Evolutionary conservation across 2,113 vertebrate species (phyloP).

Genomic region (Daboia siamensis): DNA sequence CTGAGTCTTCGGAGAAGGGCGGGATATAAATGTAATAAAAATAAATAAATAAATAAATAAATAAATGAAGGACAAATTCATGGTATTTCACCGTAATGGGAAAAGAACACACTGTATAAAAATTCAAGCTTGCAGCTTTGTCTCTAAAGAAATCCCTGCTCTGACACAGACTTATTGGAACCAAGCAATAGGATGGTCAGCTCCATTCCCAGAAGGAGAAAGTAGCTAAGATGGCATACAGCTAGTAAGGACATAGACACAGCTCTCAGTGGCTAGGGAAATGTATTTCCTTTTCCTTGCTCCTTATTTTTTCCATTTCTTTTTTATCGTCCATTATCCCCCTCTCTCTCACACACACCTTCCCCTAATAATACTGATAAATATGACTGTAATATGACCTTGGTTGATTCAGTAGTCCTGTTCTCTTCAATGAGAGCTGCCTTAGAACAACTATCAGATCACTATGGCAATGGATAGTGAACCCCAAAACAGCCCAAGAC

Average conservation of each 20-base stretch:
- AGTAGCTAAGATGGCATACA: background rate
- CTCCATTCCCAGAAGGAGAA: background rate
- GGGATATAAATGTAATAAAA: too few relatives aligned
- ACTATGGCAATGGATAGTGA: background rate
- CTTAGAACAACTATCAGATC: background rate
- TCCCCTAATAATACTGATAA: background rate
- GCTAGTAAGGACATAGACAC: background rate
- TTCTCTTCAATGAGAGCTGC: background rate
- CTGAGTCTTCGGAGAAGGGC: too few relatives aligned
- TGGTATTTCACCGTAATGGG: background rate
- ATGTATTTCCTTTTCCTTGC: background rate
- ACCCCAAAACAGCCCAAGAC: background rate
- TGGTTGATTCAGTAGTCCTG: background rate
- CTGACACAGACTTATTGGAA: background rate
- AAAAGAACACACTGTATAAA: background rate
- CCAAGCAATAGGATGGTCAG: background rate
- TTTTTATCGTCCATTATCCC: background rate
- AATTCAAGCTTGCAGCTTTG: background rate
- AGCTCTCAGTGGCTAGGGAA: background rate
- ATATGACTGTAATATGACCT: background rate
- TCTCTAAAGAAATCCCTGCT: background rate
- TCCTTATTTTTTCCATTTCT: background rate
- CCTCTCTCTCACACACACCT: background rate
- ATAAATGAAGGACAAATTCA: background rate
- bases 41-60: too few relatives aligned